These are phyloP conservation scores for Prosopocoilus inquinatus DNA, from an alignment of 2,888 invertebrate species.

Conservation along the genomic window DNA sequence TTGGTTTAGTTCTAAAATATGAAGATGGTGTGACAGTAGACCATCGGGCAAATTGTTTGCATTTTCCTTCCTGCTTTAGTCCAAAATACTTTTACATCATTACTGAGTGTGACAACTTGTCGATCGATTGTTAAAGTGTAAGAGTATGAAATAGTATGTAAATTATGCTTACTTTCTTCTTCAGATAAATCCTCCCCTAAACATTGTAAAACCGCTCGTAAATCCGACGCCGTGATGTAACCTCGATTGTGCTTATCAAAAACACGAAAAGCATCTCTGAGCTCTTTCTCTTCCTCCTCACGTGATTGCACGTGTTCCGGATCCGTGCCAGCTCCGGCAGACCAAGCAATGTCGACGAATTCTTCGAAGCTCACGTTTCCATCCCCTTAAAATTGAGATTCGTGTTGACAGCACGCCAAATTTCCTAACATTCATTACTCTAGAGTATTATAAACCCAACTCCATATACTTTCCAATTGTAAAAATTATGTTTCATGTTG, in stretches of 20 bases:
- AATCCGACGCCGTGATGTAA: slow-evolving; percentile 85
- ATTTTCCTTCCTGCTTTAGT: no score
- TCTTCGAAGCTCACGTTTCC: slow-evolving; percentile 88
- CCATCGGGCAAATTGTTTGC: no score
- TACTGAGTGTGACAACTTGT: no score
- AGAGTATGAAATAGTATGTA: no score
- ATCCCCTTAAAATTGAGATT: slow-evolving; percentile 58
- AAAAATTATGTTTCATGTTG: no score
- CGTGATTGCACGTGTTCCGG: slow-evolving; percentile 60
- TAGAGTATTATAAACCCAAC: no score
- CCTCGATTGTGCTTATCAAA: slow-evolving; percentile 92
- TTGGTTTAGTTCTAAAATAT: no score
- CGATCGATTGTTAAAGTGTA: no score
- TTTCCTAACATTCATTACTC: no score
- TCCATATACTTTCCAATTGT: no score
- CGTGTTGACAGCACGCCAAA: neutral
- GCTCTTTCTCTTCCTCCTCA: slow-evolving; percentile 79
- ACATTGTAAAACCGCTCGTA: slow-evolving; percentile 84
- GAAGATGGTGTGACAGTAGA: no score
- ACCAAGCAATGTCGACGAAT: slow-evolving; percentile 72
- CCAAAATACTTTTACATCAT: no score
- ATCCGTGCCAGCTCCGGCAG: slow-evolving; percentile 42
- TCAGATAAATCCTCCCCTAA: slow-evolving; percentile 85
- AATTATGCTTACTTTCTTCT: slow-evolving; percentile 76
- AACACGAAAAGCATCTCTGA: slow-evolving; percentile 83